Base-by-base conservation (phyloP, 2,888 invertebrate species). In the Rhabditophanes sp. region DNA sequence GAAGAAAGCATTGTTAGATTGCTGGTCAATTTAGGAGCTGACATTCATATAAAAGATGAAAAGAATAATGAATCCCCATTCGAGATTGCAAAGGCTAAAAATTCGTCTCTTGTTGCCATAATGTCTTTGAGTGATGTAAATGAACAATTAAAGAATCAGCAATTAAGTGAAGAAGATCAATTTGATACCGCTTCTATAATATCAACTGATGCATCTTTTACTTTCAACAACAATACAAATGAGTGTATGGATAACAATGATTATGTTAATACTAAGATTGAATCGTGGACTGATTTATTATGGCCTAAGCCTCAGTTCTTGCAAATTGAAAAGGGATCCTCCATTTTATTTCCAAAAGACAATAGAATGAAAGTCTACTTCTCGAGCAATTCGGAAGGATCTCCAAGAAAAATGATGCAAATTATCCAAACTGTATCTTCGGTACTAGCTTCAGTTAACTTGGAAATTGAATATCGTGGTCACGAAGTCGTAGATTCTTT, bases 261-360 rank as follows among this genome's bases (percentile, higher is more conserved):
- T 3, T 21, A 12, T 4, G 34, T 30, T 28, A 39, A 28, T 17
- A 28, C 30, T 7, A 15, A 33, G 9, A 58, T 58, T 3, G 70
- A 72, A 41, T 65, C 67, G 17, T 67, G 69, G 44, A 59, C 72
- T 5, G 68, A 69, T 43, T 52, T 70, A 25, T 55, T 76, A 24
- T 76, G 76, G 75, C 76, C 76, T 2, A 73, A 72, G 42, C 75
- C 75, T 1, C 73, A 73, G 53, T 68, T 68, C 33, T 67, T 76
- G 4, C 24, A 25, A 14, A 21, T 39, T 25, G 41, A 41, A 7
- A 21, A 17, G 19, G 25, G 30, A 27, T 30, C 20, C 21, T 21
- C 23, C 30, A 41, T 33, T 11, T 24, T 28, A 23, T 39, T 39
- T n/a, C 39, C 39, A 9, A 26, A 22, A 8, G 39, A 39, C 24